Evolutionary conservation across 2,113 vertebrate genomes (phyloP).

Genomic region (Neopipo cinnamomea): DNA sequence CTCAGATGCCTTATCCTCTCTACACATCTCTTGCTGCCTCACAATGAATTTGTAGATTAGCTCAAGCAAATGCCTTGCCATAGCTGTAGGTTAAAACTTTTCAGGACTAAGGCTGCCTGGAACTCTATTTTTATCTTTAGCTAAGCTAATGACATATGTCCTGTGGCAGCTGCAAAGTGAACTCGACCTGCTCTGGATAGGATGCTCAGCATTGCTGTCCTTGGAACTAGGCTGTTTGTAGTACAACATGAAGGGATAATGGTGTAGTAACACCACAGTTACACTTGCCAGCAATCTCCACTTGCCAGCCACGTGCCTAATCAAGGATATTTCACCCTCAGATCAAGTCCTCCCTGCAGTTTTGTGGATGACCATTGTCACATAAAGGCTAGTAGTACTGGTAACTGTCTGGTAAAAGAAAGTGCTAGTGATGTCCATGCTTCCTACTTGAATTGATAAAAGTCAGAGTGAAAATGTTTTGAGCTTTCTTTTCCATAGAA

Average conservation of each 20-base stretch:
- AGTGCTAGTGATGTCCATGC: not conserved
- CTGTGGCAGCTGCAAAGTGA: not conserved
- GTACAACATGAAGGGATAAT: not conserved
- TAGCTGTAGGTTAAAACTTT: not conserved
- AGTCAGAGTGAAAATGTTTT: not conserved
- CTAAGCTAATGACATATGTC: not conserved
- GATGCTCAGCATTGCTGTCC: not conserved
- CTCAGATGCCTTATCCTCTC: not conserved
- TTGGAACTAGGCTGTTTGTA: not conserved
- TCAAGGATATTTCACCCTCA: not conserved
- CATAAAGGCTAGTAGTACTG: not conserved
- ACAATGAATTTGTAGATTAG: not conserved
- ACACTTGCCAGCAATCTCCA: not conserved
- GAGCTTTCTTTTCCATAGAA: not conserved
- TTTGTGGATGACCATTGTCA: not conserved
- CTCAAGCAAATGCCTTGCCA: not conserved
- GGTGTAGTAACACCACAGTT: not conserved
- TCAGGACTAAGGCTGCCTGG: not conserved
- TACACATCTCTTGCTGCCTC: not conserved
- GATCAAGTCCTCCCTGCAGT: not conserved
- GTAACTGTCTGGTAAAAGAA: not conserved
- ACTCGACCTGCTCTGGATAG: not conserved
- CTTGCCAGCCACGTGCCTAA: not conserved
- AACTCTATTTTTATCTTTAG: not conserved
- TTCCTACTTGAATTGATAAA: not conserved